Evolutionary conservation across 1,140 invertebrate genomes (phyloP), one percentile per base, ranked within the genome.

Genomic region (Cheumatopsyche charites): DNA sequence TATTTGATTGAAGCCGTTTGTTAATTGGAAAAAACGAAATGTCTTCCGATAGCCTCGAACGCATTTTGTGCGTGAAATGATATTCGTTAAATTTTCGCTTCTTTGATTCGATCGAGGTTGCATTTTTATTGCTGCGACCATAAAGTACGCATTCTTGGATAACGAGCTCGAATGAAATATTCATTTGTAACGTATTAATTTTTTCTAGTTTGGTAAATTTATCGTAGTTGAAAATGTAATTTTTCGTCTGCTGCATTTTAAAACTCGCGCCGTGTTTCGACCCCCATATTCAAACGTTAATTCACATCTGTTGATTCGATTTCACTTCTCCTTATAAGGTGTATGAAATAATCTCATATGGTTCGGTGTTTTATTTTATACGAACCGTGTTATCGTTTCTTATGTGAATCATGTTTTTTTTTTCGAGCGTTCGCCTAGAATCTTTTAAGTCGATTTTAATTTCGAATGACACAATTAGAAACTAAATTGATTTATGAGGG

Each of bases 261-360:
- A 29, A 26, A 15, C 26, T 21, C n/a, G n/a, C n/a, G n/a, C n/a
- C n/a, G n/a, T 29, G 45, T 19, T n/a, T 5, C 4, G 26, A 62
- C 58, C 52, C n/a, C 17, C 23, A 26, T 36, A 62, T 36, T 26
- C 23, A 25, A 11, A n/a, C 9, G 58, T 15, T 15, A n/a, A 9
- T 26, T 21, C 29, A 63, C 62, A 63, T 63, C 62, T 63, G 62
- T 63, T 42, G 23, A 25, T 42, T 63, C 41, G 62, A 63, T 63
- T 63, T 63, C 62, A 63, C 62, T 63, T 63, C 19, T 13, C 62
- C 62, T 63, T 63, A 42, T 63, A 19, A 21, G 41, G 62, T 19
- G 36, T 63, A 42, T 43, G 29, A 41, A 63, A 43, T 63, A 63
- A 58, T 58, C 55, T 19, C 25, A 13, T 47, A 25, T 58, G 11